Evolutionary conservation across 2,888 invertebrate genomes (phyloP).

Genomic region (Empis stercorea): DNA sequence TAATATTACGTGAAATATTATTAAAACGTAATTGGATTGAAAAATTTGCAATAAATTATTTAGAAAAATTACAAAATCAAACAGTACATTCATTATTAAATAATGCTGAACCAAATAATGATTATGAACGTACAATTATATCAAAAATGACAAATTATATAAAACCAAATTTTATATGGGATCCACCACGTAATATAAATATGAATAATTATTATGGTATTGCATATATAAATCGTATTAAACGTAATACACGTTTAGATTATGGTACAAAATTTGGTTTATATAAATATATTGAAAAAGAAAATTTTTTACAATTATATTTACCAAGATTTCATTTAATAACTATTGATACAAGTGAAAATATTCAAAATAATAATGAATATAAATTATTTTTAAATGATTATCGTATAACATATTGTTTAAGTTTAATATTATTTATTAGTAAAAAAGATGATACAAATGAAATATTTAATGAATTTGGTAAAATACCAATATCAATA

Average conservation of each 20-base stretch:
- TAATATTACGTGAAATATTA: constrained; percentile 38
- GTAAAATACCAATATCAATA: constrained; percentile 42
- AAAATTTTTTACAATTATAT: constrained; percentile 37
- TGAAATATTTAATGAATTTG: constrained; percentile 21
- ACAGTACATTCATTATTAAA: constrained; percentile 23
- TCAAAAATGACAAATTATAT: constrained; percentile 48
- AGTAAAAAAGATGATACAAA: no score
- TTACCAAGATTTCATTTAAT: constrained; percentile 50
- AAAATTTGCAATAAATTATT: constrained; percentile 39
- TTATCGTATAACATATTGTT: constrained; percentile 65
- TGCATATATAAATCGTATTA: constrained; percentile 27
- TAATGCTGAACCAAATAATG: constrained; percentile 27
- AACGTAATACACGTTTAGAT: constrained; percentile 24
- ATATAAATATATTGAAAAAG: constrained; percentile 28
- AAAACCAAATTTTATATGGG: constrained; percentile 62
- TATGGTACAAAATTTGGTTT: constrained; percentile 41
- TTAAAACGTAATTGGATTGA: constrained; percentile 60
- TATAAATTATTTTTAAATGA: constrained; percentile 38
- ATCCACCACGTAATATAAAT: constrained; percentile 29
- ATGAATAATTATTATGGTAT: no score
- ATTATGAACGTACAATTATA: constrained; percentile 35
- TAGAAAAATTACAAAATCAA: constrained; percentile 26
- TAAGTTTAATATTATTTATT: constrained; percentile 43
- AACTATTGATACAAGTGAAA: constrained; percentile 17
- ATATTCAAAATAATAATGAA: constrained; percentile 16